Evolutionary conservation across 53 echinoderm and acorn worm species (phyloP).

Genomic region (Echinometra lucunter): DNA sequence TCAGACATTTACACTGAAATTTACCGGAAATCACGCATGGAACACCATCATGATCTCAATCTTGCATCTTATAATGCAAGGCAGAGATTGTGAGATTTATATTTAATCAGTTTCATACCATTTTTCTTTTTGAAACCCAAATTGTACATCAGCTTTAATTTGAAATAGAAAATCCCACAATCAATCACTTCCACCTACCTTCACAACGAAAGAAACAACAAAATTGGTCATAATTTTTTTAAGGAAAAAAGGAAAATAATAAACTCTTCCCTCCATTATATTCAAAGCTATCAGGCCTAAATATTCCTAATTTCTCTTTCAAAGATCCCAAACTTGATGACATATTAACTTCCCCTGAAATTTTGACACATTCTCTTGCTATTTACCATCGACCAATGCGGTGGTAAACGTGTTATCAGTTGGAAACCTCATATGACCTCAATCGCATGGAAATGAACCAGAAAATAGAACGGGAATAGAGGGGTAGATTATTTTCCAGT

Average conservation of each 20-base stretch:
- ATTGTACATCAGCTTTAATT: no score
- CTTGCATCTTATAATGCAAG: no score
- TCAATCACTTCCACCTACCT: background rate
- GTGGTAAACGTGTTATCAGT: background rate
- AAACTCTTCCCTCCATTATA: background rate
- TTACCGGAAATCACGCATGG: no score
- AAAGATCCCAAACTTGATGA: background rate
- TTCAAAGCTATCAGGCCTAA: background rate
- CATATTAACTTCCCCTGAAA: conserved; percentile 48
- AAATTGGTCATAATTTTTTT: no score
- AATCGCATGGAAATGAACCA: conserved; percentile 62
- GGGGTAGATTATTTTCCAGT: conserved; percentile 34
- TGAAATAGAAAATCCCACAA: background rate
- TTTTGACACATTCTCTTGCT: conserved; percentile 50
- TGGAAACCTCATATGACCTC: conserved; percentile 52
- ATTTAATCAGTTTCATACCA: no score
- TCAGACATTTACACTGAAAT: no score
- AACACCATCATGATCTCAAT: no score
- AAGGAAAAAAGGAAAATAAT: background rate
- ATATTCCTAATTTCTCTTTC: background rate
- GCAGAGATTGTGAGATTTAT: no score
- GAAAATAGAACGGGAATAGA: conserved; percentile 58
- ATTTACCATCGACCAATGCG: background rate
- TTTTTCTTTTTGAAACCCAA: no score
- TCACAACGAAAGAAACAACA: background rate